Evolutionary conservation across 1,140 invertebrate species (phyloP), one percentile per base, ranked within the genome.

Genomic region (Nomia melanderi): DNA sequence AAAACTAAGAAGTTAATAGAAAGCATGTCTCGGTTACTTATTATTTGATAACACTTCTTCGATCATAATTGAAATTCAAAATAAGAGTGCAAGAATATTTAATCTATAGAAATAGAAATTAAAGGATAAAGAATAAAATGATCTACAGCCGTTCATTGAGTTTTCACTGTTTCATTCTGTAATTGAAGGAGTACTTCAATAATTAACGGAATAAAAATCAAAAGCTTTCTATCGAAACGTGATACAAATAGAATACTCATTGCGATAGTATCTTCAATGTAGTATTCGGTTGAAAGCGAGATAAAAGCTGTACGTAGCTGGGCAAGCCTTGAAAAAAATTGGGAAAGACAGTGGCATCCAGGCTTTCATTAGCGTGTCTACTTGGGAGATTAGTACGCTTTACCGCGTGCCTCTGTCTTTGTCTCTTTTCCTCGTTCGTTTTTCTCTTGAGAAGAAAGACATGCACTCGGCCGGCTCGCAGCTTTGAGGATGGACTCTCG

Each of bases 331-430:
- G 75, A 60, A 71, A 77, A 77, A 79, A 78, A 57, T 63, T 47
- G 71, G 59, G 64, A 78, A 90, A 89, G 90, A 90, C 86, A 89
- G 84, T 87, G 82, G 80, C 81, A 74, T 77, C 78, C 78, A 73
- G 81, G 78, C 88, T 91, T 91, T 91, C 89, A 91, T 89, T 90
- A 90, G 85, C 87, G 84, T 87, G 80, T 87, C 85, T 90, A 89
- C 87, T 91, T 85, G 88, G 77, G 86, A 91, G 88, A 91, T 91
- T 89, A 89, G 88, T 75, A 86, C 78, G 82, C 88, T 91, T 89
- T 89, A 87, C 83, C 81, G 80, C 75, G 77, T 64, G 59, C 62
- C 83, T 77, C 80, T 85, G 66, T 74, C 77, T 83, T 57, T 70
- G 69, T 85, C 69, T 78, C 53, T 80, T 72, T 72, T 78, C 57